These are phyloP conservation scores for Cisticola juncidis DNA, from an alignment of 2,113 vertebrate genomes.

Conservation along the genomic window DNA sequence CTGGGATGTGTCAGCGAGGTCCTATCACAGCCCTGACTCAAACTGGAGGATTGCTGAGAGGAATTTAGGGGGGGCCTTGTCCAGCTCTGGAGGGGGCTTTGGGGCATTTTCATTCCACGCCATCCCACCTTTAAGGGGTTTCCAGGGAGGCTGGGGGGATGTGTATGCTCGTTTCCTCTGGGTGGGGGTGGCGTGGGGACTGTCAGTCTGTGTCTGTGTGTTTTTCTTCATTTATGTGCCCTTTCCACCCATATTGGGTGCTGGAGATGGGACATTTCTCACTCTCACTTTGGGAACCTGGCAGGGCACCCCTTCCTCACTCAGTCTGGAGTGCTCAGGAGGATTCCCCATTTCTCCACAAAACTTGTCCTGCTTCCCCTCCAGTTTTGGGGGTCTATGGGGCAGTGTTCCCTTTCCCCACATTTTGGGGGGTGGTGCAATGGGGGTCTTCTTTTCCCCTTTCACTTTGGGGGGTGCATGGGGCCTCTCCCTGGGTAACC, in stretches of 20 bases:
- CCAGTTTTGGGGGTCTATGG: background rate
- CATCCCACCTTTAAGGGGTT: background rate
- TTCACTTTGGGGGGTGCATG: background rate
- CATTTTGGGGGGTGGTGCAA: background rate
- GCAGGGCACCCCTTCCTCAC: background rate
- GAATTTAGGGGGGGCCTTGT: background rate
- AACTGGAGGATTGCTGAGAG: background rate
- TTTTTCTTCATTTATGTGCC: too few relatives aligned
- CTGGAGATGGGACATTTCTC: background rate
- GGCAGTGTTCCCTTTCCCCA: background rate
- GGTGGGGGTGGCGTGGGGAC: background rate
- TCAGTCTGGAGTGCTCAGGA: background rate
- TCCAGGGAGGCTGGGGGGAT: background rate
- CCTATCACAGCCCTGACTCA: background rate
- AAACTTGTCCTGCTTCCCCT: background rate
- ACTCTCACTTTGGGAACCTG: background rate
- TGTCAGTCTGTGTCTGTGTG: background rate
- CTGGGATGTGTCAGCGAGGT: too few relatives aligned
- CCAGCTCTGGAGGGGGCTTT: background rate
- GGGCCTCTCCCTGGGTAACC: background rate
- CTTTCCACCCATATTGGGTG: background rate
- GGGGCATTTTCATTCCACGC: background rate
- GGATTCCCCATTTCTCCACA: accelerated
- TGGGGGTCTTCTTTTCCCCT: background rate
- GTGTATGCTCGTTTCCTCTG: background rate